Evolutionary conservation across 2,797 vertebrate species (phyloP), one percentile per base, ranked within the genome.

Genomic region (Orientallactaga sibirica): DNA sequence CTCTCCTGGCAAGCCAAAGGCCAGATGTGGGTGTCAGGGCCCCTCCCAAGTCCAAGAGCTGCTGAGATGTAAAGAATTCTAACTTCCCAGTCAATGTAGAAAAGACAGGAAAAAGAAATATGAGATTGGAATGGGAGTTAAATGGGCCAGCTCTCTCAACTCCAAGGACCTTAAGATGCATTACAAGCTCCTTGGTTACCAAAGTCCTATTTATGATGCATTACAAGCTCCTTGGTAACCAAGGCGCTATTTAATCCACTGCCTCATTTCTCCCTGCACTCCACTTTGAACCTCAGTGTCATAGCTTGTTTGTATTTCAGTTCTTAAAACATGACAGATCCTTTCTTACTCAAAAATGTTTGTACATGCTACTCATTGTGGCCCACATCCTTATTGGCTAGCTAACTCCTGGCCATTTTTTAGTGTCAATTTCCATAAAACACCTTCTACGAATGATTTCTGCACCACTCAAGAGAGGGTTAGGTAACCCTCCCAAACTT

Each of bases 11-110:
- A 33, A 68, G 20, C n/a, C 29, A 3, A 37, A 48, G 27, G 15
- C 37, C 64, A 78, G 67, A 78, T 73, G 58, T 55, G 37, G 41
- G 22, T 25, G 16, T 71, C 29, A 55, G 1, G 7, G 33, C 24
- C 41, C 25, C 20, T 81, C 20, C 22, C 12, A 64, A 20, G 27
- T 64, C 67, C 61, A 62, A 74, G 11, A 24, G 29, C 61, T 15
- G 15, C 24, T 7, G 9, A 4, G 29, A 81, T 74, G 22, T 43
- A 74, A 37, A 77, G 1, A 18, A 33, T 82, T 62, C 90, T 73
- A 92, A 90, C 41, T 86, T 90, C 29, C 33, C 25, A 61, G n/a
- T 89, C 70, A 74, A 27, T 48, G 16, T 20, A 24, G 78, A 89
- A 82, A 89, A 94, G 27, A 7, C 48, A 64, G 83, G 66, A 33